phyloP scores from a whole-genome alignment of 92 coral and sea anemone genomes.

The Nematostella vectensis region DNA sequence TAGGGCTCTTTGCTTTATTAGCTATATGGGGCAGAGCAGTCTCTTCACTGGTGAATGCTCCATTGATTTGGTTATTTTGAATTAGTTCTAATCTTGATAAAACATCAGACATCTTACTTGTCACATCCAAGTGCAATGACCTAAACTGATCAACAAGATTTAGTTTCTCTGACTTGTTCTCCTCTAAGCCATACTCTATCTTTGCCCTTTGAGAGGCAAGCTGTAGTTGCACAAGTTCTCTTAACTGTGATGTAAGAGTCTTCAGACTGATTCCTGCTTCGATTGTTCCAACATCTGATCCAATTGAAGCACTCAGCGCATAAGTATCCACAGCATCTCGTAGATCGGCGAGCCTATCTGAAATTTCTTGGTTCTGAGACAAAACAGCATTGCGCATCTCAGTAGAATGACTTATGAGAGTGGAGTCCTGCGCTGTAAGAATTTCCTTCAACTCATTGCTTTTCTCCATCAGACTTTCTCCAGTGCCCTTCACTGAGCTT shows the following conservation, averaged over 20 bases:
- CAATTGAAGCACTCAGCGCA: constrained; percentile 41
- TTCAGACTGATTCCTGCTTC: constrained; percentile 30
- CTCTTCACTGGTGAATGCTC: too few species aligned
- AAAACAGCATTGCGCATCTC: constrained; percentile 30
- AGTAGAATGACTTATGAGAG: constrained; percentile 19
- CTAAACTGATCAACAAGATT: background rate
- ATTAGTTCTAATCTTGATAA: background rate
- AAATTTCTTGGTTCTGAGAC: constrained; percentile 37
- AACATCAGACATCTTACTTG: background rate
- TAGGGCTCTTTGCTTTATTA: too few species aligned
- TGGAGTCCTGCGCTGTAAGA: constrained; percentile 29
- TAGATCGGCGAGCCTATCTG: constrained; percentile 43
- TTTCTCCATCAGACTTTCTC: constrained; percentile 54
- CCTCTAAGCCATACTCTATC: constrained; percentile 3
- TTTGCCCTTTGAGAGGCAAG: constrained; percentile 16
- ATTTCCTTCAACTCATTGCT: constrained; percentile 48
- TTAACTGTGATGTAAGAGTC: constrained; percentile 19
- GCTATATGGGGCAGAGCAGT: too few species aligned
- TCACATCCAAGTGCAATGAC: background rate
- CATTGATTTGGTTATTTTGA: too few species aligned
- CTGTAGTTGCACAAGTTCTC: constrained; percentile 29
- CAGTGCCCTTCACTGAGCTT: constrained; percentile 69
- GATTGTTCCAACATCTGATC: constrained; percentile 20
- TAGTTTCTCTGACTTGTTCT: background rate
- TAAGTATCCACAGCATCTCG: constrained; percentile 42